Evolutionary conservation across 2,888 invertebrate genomes (phyloP).

Genomic region (Selenia dentaria): DNA sequence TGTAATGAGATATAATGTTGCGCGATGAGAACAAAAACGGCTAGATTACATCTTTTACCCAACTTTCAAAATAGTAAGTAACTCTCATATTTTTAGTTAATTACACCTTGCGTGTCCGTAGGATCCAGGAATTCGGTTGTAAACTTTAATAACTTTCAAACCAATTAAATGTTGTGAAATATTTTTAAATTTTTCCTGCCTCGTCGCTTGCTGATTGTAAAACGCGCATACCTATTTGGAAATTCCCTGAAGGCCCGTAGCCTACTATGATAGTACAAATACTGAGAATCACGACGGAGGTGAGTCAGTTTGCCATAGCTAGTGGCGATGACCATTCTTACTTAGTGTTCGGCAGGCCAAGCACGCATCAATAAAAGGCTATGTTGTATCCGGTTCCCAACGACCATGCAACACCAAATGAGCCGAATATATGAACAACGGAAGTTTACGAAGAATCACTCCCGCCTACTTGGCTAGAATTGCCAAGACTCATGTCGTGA

Average conservation of each 20-base stretch:
- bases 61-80: too few relatives aligned
- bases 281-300: slow-evolving; percentile 47
- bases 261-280: slow-evolving; percentile 38
- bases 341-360: slow-evolving; percentile 51
- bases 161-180: too few relatives aligned
- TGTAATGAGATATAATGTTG: slow-evolving; percentile 11
- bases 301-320: slow-evolving; percentile 49
- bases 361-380: slow-evolving; percentile 65
- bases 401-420: slow-evolving; percentile 52
- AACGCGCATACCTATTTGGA: not conserved
- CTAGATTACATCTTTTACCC: slow-evolving; percentile 3
- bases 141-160: too few relatives aligned
- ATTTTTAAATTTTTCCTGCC: not conserved
- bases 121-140: too few relatives aligned
- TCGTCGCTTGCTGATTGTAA: not conserved
- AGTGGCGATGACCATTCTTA: slow-evolving; percentile 35
- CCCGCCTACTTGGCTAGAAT: slow-evolving; percentile 49
- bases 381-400: slow-evolving; percentile 59
- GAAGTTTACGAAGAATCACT: slow-evolving; percentile 65
- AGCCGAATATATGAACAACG: slow-evolving; percentile 60
- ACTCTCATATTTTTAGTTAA: too few relatives aligned
- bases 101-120: too few relatives aligned
- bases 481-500: slow-evolving; percentile 50
- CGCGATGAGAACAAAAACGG: slow-evolving; percentile 12
- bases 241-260: slow-evolving; percentile 11